Base-by-base conservation (phyloP, 1,140 invertebrate species). In the Calephelis nemesis region DNA sequence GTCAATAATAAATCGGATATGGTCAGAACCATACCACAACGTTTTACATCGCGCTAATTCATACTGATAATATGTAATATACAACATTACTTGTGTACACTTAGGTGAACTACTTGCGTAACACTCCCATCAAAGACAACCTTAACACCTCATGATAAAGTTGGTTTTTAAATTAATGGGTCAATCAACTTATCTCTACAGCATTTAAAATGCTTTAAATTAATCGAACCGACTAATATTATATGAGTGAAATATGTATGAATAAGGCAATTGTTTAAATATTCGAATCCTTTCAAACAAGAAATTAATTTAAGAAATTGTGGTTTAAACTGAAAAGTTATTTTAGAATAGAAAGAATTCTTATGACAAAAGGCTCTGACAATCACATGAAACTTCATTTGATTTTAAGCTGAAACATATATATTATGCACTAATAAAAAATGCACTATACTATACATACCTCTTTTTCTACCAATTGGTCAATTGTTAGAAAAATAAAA, bases 1-100 rank as follows among this genome's bases (percentile, higher is more conserved):
- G 82, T 88, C 87, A 87, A 89, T 86, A 85, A 86, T 87, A 84
- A 81, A 79, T 81, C 78, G 77, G 76, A 78, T 73, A 78, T 71
- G 74, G 74, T 68, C 75, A 58, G 60, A 60, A 73, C 65, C 68
- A 68, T 70, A 75, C 60, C 68, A 62, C 67, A 71, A 70, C 54
- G 47, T 47, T 52, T 64, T 42, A 69, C 47, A 69, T 63, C 12
- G 63, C 54, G 13, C 10, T 63, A 19, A 62, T 69, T 63, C 50
- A 50, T 47, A 64, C 70, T 64, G 40, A 62, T 63, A 73, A 74
- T 65, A 71, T 68, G 65, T 62, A 74, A 69, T 74, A 68, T 77
- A 77, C 71, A 77, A 71, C 68, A 71, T 58, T 58, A 58, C 54
- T 30, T 58, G 54, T 39, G 52, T 54, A 54, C 52, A 54, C 52